Conservation (phyloP, 2,888 invertebrate genomes). For the Myopa testacea region DNA sequence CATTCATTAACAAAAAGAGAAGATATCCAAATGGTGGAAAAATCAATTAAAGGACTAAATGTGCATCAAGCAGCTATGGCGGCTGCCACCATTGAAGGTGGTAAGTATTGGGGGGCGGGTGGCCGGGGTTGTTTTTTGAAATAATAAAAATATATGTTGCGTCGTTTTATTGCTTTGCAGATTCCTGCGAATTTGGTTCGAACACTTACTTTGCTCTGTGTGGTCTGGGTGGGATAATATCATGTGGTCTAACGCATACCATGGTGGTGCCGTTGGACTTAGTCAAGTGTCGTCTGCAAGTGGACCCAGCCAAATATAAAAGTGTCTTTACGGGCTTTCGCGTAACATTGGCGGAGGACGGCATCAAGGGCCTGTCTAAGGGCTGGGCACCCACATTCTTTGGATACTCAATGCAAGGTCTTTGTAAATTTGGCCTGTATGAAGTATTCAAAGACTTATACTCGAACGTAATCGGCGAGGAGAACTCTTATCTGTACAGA, state of each 20-base stretch:
- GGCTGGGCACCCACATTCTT: slow-evolving; percentile 99
- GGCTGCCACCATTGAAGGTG: slow-evolving; percentile 62
- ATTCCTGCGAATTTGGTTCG: slow-evolving; percentile 92
- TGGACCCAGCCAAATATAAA: slow-evolving; percentile 93
- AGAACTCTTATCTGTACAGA: slow-evolving; percentile 89
- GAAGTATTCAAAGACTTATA: slow-evolving; percentile 95
- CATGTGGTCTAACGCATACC: slow-evolving; percentile 72
- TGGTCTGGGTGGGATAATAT: slow-evolving; percentile 85
- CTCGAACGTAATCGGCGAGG: slow-evolving; percentile 86
- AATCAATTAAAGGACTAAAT: slow-evolving; percentile 47
- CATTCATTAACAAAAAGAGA: slow-evolving; percentile 63
- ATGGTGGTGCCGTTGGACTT: slow-evolving; percentile 92
- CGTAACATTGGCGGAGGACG: slow-evolving; percentile 88
- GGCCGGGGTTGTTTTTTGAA: neutral
- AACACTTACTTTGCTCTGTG: slow-evolving; percentile 90
- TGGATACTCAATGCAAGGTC: slow-evolving; percentile 94
- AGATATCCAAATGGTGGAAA: neutral
- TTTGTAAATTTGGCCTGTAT: slow-evolving; percentile 98
- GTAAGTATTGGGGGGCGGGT: slow-evolving; percentile 48
- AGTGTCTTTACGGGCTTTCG: slow-evolving; percentile 75
- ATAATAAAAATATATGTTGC: neutral
- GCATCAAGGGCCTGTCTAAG: slow-evolving; percentile 83
- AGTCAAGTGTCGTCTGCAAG: slow-evolving; percentile 94
- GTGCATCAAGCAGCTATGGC: slow-evolving; percentile 64
- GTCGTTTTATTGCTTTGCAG: slow-evolving; percentile 55